These are phyloP conservation scores for Geophilus truncorum DNA, from an alignment of 2,888 invertebrate genomes.

Conservation along the genomic window DNA sequence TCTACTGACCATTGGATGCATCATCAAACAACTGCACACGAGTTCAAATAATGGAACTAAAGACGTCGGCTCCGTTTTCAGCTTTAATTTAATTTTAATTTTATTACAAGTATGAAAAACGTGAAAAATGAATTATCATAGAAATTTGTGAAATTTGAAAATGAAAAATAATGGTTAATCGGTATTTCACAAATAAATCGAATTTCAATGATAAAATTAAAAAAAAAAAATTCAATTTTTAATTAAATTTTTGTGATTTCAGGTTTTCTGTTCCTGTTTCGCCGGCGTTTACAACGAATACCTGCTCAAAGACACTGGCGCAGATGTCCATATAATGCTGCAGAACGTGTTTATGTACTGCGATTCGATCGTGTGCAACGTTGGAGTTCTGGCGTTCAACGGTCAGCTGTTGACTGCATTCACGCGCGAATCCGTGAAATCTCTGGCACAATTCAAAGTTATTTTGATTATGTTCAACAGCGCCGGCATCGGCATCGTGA, in stretches of 20 bases:
- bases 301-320: slow-evolving; percentile 77
- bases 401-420: slow-evolving; percentile 63
- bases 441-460: slow-evolving; percentile 62
- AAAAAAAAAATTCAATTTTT: too few species aligned
- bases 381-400: slow-evolving; percentile 62
- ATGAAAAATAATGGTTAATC: too few species aligned
- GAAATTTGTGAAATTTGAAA: background rate
- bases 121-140: background rate
- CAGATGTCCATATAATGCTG: slow-evolving; percentile 78
- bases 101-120: slow-evolving; percentile 43
- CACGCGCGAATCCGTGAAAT: slow-evolving; percentile 54
- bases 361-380: slow-evolving; percentile 87
- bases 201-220: background rate
- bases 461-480: slow-evolving; percentile 80
- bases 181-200: too few species aligned
- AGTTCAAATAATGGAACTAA: background rate
- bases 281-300: slow-evolving; percentile 96
- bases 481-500: slow-evolving; percentile 85
- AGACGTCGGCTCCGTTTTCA: slow-evolving; percentile 25
- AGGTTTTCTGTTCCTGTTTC: slow-evolving; percentile 85
- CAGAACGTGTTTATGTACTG: slow-evolving; percentile 95
- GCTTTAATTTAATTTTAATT: slow-evolving; percentile 38
- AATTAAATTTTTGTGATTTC: slow-evolving; percentile 52
- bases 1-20: slow-evolving; percentile 79
- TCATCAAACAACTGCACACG: slow-evolving; percentile 71